Evolutionary conservation across 1,140 invertebrate species (phyloP).

Genomic region (Trichogramma pretiosum): DNA sequence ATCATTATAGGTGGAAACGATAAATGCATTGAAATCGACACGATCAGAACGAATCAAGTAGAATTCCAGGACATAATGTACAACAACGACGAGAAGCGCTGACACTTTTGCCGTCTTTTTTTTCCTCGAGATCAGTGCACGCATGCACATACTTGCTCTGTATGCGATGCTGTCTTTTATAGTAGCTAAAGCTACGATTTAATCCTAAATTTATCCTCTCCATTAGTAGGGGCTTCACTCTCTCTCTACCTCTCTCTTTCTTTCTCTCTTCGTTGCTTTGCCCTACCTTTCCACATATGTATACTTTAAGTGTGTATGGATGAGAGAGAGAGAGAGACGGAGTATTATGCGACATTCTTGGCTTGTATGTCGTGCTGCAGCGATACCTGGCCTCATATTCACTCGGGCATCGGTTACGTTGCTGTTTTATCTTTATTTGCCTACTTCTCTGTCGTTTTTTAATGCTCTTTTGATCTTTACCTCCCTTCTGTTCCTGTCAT

Average conservation of each 20-base stretch:
- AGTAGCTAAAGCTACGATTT: constrained; percentile 46
- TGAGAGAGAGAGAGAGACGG: constrained; percentile 42
- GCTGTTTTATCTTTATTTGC: neutral
- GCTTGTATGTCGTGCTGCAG: constrained; percentile 12
- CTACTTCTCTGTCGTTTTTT: constrained; percentile 2
- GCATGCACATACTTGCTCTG: constrained; percentile 17
- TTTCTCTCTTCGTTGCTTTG: neutral
- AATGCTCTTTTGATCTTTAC: constrained; percentile 11
- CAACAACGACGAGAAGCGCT: too few relatives aligned
- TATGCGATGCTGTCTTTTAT: constrained; percentile 35
- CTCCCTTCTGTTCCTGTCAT: constrained; percentile 15
- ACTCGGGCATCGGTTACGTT: constrained; percentile 1
- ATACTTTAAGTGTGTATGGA: constrained; percentile 4
- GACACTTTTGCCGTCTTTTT: too few relatives aligned
- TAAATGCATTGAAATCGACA: too few relatives aligned
- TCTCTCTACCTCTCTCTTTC: constrained; percentile 3
- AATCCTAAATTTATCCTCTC: constrained; percentile 48
- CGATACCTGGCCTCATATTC: constrained; percentile 15
- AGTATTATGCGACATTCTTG: constrained; percentile 26
- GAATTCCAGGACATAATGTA: too few relatives aligned
- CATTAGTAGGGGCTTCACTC: constrained; percentile 46
- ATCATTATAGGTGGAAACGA: too few relatives aligned
- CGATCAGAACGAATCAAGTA: too few relatives aligned
- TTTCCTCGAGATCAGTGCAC: constrained; percentile 22
- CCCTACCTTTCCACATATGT: too few relatives aligned